Percentiles rank a stretch among this genome's conserved stretches.
Evolutionary conservation across 2,113 vertebrate species (phyloP).

Genomic region (Hucho hucho): DNA sequence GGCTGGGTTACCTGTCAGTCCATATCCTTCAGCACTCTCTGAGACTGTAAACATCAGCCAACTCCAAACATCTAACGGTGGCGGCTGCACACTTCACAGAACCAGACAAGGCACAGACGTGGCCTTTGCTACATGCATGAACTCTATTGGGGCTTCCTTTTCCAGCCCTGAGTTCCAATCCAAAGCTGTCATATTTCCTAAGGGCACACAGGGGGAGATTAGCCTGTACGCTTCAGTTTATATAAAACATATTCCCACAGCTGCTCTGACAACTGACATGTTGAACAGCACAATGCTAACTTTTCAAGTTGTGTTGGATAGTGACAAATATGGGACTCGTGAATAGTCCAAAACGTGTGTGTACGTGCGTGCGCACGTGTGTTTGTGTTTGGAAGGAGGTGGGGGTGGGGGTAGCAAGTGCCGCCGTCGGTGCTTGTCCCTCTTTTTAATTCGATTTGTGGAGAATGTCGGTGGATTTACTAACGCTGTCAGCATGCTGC

Average conservation of each 20-base stretch:
- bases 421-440: constrained; percentile 60
- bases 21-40: constrained; percentile 64
- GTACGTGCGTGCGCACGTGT: constrained; percentile 5
- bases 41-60: constrained; percentile 54
- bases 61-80: constrained; percentile 54
- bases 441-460: constrained; percentile 76
- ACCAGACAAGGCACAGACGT: constrained; percentile 60
- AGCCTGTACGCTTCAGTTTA: constrained; percentile 61
- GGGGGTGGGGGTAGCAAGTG: constrained; percentile 42
- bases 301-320: constrained; percentile 17
- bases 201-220: constrained; percentile 57
- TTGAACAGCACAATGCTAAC: constrained; percentile 45
- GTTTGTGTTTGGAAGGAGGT: constrained; percentile 26
- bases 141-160: constrained; percentile 65
- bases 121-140: constrained; percentile 57
- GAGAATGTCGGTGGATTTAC: constrained; percentile 75
- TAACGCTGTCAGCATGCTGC: constrained; percentile 64
- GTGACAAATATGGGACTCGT: no score
- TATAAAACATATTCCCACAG: constrained; percentile 70
- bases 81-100: constrained; percentile 50
- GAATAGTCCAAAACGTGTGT: constrained; percentile 1
- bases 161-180: constrained; percentile 65
- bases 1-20: constrained; percentile 50
- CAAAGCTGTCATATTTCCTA: constrained; percentile 72
- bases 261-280: constrained; percentile 66